Evolutionary conservation across 2,888 invertebrate species (phyloP), one percentile per base, ranked within the genome.

Genomic region (Euzophera pinguis): DNA sequence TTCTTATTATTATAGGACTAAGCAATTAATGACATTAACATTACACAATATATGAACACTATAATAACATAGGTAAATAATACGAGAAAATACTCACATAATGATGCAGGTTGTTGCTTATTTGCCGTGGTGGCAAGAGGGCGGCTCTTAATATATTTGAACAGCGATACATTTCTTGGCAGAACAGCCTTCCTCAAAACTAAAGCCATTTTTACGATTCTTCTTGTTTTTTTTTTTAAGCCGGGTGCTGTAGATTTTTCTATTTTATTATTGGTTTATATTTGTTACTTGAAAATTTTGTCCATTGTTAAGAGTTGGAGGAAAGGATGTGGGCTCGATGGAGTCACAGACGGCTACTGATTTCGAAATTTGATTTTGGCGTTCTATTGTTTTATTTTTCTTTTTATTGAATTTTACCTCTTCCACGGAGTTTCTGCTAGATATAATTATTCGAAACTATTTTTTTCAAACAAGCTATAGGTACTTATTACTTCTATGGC

Each of bases 81-180:
- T 16, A 38, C 37, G 2, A 9, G 1, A 32, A 9, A 10, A 59
- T 65, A 82, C 84, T 84, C 65, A 86, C 86, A 67, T 55, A 81
- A 13, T 35, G 80, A 65, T 27, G 79, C 64, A 1, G 75, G 59
- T 34, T 68, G 72, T 49, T 73, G 79, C 59, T 74, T 81, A 48
- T 68, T 77, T 1, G 72, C 62, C n/a, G 75, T 63, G 0, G 80
- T 71, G 1, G 77, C 71, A 3, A 85, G 56, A 2, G 78, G 64
- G 8, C 84, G 71, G 34, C 79, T 76, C 57, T 77, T 82, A 9
- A 86, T 71, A 53, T 79, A 84, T 80, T 84, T 85, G 1, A 86
- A 61, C 53, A 86, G 57, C 27, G 83, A 73, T 6, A 81, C 69
- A 43, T 86, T 82, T 63, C 72, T 85, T 5, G 82, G 71, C 55